These are phyloP conservation scores for Sciurus carolinensis DNA, from an alignment of 2,797 vertebrate species.

Conservation along the genomic window DNA sequence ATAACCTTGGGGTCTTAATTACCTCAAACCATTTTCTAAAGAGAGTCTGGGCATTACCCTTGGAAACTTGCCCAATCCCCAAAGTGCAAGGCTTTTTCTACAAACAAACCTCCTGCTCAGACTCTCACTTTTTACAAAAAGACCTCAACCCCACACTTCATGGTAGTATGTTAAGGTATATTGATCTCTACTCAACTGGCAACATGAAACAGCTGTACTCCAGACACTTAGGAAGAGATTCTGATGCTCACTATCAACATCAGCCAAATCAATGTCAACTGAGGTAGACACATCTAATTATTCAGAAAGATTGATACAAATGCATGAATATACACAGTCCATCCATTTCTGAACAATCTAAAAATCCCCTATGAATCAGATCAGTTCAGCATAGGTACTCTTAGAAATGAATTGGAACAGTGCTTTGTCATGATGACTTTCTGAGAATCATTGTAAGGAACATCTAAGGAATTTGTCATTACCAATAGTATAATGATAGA, in stretches of 20 bases:
- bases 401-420: neutral
- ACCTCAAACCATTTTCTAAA: slow-evolving; percentile 42
- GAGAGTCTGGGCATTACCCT: neutral
- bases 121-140: neutral
- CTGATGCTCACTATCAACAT: neutral
- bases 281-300: neutral
- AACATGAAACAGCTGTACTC: neutral
- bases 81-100: neutral
- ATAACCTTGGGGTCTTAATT: neutral
- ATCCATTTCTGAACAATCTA: neutral
- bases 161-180: neutral
- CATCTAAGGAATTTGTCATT: neutral
- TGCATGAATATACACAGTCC: neutral
- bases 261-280: slow-evolving; percentile 41
- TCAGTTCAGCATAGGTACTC: neutral
- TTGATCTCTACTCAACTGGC: neutral
- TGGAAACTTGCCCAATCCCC: neutral
- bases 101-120: neutral
- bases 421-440: neutral
- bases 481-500: neutral
- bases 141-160: neutral
- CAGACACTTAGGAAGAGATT: neutral
- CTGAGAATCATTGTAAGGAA: neutral
- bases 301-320: slow-evolving; percentile 48
- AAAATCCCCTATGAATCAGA: neutral